Conservation (phyloP, 2,888 invertebrate species). For the Drosophila paranaensis region DNA sequence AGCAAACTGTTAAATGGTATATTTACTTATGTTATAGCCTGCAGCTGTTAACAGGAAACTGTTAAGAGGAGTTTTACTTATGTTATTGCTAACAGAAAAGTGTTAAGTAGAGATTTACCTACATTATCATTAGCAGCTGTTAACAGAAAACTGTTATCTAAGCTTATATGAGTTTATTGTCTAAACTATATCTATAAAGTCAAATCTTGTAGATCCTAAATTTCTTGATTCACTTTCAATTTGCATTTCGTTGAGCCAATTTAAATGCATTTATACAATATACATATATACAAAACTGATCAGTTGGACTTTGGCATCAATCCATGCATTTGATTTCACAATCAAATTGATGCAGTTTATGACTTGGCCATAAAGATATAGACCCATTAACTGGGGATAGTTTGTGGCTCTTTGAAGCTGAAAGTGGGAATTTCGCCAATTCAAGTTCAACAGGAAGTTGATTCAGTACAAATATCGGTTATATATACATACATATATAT, state of each 20-base stretch:
- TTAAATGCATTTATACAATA: background rate
- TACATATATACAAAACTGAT: too few species aligned
- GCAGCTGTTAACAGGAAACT: too few species aligned
- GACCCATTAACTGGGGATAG: background rate
- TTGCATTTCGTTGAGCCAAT: conserved; percentile 3
- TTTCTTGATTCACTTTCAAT: background rate
- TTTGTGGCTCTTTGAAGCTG: background rate
- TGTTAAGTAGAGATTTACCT: too few species aligned
- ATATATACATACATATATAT: background rate
- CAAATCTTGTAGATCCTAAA: background rate
- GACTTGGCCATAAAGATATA: conserved; percentile 4
- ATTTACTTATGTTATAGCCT: too few species aligned
- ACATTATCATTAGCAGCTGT: too few species aligned
- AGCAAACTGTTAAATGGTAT: too few species aligned
- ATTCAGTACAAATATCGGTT: conserved; percentile 8
- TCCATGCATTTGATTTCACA: conserved; percentile 21
- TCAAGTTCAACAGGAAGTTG: conserved; percentile 24
- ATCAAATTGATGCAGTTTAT: conserved; percentile 13
- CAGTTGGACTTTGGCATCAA: conserved; percentile 3
- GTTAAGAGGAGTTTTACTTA: too few species aligned
- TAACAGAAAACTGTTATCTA: background rate
- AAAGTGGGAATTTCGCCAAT: background rate
- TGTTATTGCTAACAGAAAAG: too few species aligned
- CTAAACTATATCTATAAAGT: too few species aligned
- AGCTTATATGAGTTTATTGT: too few species aligned